Evolutionary conservation across 2,888 invertebrate genomes (phyloP).

Genomic region (Taenaris catops): DNA sequence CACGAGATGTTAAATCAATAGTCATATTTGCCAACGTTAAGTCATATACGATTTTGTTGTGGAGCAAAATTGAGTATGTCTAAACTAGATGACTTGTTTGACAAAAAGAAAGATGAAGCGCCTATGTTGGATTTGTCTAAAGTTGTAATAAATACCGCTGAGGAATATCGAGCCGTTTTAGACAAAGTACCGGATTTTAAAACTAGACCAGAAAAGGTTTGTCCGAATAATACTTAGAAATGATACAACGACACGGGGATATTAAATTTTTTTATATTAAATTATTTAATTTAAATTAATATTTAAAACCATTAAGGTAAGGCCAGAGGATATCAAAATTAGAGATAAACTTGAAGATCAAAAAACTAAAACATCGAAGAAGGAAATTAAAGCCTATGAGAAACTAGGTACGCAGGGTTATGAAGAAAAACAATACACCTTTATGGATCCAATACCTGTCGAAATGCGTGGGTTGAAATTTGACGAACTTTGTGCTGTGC

Average conservation of each 20-base stretch:
- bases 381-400: conserved; percentile 83
- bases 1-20: too few species aligned
- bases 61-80: conserved; percentile 56
- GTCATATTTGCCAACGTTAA: too few species aligned
- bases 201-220: conserved; percentile 91
- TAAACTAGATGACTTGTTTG: conserved; percentile 90
- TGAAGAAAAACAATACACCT: conserved; percentile 72
- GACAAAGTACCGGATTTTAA: conserved; percentile 95
- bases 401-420: conserved; percentile 82
- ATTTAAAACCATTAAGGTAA: conserved; percentile 79
- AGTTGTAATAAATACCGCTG: conserved; percentile 86
- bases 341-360: conserved; percentile 84
- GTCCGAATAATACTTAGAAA: too few species aligned
- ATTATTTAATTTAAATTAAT: too few species aligned
- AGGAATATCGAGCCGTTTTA: conserved; percentile 89
- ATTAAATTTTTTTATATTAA: too few species aligned
- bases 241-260: too few species aligned
- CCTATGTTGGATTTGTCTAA: conserved; percentile 92
- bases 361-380: conserved; percentile 86
- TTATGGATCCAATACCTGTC: conserved; percentile 88
- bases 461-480: conserved; percentile 89
- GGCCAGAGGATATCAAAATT: conserved; percentile 87
- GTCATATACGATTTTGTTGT: too few species aligned
- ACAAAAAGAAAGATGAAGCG: conserved; percentile 91
- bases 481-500: conserved; percentile 89